A percentile compares a stretch with the other conserved stretches of the same genome.
phyloP scores from a whole-genome alignment of 2,113 vertebrate genomes.

The Halichoeres trimaculatus region DNA sequence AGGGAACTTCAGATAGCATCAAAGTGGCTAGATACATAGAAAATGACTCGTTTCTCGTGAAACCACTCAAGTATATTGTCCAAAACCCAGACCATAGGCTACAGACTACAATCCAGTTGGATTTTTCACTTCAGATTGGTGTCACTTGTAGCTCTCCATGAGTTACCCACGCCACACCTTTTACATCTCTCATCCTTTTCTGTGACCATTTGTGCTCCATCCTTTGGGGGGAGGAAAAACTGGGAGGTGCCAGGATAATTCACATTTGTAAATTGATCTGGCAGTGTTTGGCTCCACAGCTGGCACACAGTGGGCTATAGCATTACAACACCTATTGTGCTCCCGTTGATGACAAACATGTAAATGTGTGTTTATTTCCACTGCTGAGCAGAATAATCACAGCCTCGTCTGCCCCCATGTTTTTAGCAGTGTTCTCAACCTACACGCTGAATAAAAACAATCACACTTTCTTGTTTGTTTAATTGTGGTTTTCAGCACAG shows the following conservation, averaged over 20 bases:
- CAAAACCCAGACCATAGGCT: no score
- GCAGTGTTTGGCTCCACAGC: not conserved
- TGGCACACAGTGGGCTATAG: not conserved
- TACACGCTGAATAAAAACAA: not conserved
- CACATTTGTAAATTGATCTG: not conserved
- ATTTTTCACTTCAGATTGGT: no score
- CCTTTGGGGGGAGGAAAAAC: not conserved
- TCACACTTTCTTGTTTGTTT: constrained; percentile 1
- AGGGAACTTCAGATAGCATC: no score
- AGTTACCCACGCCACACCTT: not conserved
- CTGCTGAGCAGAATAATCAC: not conserved
- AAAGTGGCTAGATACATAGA: no score
- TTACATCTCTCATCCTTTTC: not conserved
- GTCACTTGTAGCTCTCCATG: no score
- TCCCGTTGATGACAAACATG: not conserved
- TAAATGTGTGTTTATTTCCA: not conserved
- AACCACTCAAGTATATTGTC: no score
- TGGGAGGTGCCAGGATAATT: not conserved
- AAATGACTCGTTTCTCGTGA: no score
- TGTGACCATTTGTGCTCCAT: not conserved
- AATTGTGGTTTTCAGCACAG: not conserved
- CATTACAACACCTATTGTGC: not conserved
- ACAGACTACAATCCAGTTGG: no score
- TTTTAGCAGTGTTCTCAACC: not conserved
- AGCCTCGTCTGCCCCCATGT: not conserved